Base-by-base conservation (phyloP, 2,113 vertebrate species). In the Hyla sarda region DNA sequence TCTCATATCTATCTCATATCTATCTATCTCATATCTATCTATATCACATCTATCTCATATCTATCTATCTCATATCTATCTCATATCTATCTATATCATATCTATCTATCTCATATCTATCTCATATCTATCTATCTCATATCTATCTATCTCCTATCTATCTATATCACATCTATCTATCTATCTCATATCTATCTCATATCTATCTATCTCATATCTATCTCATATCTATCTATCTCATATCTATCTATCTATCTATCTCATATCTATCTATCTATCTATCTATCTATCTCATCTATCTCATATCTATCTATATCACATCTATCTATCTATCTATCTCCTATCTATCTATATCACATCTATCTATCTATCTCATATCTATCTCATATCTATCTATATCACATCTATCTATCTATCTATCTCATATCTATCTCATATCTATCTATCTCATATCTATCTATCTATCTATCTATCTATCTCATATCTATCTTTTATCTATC, bases 141-240 rank as follows among this genome's bases (percentile, higher is more conserved):
- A 41, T 41, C 41, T 41, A 41, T 41, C 41, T 41, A 41, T 41
- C n/a, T n/a, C n/a, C 41, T 65, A 30, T 65, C 60, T 30, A 65
- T 65, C 60, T 30, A n/a, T n/a, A n/a, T n/a, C n/a, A n/a, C n/a
- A 60, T 25, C 58, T 65, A 65, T 65, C 60, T 30, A 65, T 65
- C 60, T 41, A 41, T 41, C 3, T 41, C n/a, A n/a, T n/a, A n/a
- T n/a, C n/a, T n/a, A n/a, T n/a, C n/a, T n/a, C n/a, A n/a, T n/a
- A n/a, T n/a, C n/a, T n/a, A n/a, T 41, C 41, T 65, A 65, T 65
- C 60, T n/a, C n/a, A n/a, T 65, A n/a, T 28, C n/a, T 60, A 12
- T 25, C n/a, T n/a, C n/a, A n/a, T n/a, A n/a, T n/a, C n/a, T 65
- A 30, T 65, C 60, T 65, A 30, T 65, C 60, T 41, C 8, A 3